phyloP scores from a whole-genome alignment of 2,113 vertebrate genomes.

The Thunnus thynnus region DNA sequence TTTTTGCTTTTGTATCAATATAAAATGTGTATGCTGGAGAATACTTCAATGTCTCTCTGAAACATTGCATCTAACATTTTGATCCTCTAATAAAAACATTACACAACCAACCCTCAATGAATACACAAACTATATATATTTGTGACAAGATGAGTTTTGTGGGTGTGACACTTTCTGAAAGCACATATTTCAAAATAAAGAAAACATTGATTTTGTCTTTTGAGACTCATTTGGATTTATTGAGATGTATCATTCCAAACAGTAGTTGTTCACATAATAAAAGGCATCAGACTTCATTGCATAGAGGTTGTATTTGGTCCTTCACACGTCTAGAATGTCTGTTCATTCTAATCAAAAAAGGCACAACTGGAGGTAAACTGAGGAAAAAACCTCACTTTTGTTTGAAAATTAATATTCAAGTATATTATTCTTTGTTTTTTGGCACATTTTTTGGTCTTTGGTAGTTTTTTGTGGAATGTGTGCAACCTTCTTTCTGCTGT shows the following conservation, averaged over 20 bases:
- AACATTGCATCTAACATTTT: neutral
- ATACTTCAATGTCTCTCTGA: too few relatives aligned
- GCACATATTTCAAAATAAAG: neutral
- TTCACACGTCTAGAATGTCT: neutral
- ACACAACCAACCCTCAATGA: too few relatives aligned
- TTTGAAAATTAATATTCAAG: constrained; percentile 22
- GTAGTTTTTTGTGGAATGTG: constrained; percentile 29
- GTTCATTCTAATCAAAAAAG: constrained; percentile 30
- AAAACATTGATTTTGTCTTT: constrained; percentile 1
- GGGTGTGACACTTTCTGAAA: neutral
- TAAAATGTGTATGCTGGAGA: neutral
- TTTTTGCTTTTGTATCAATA: neutral
- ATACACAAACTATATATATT: too few relatives aligned
- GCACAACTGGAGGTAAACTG: constrained; percentile 47
- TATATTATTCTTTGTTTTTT: constrained; percentile 23
- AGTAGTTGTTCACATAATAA: constrained; percentile 23
- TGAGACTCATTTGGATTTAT: constrained; percentile 49
- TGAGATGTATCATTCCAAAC: constrained; percentile 39
- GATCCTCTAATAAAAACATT: neutral
- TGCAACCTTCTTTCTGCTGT: neutral
- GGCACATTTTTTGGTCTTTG: constrained; percentile 42
- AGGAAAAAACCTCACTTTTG: neutral
- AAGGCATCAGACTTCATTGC: constrained; percentile 26
- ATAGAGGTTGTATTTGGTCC: constrained; percentile 53
- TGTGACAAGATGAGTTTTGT: neutral